Conservation (phyloP, 2,113 vertebrate genomes). For the Limnothrissa miodon region DNA sequence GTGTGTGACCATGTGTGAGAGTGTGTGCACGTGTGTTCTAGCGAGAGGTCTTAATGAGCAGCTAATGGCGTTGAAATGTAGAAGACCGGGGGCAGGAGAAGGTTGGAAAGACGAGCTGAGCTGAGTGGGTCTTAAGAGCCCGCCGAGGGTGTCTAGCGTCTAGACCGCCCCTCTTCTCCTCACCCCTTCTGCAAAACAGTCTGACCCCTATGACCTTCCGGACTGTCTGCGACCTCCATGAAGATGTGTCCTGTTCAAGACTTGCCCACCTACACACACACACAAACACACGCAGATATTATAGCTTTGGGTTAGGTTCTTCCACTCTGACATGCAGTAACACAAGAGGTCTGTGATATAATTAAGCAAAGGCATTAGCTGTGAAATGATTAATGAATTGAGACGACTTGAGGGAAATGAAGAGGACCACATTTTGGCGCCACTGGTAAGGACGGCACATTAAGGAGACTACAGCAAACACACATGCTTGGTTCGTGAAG, state of each 20-base stretch:
- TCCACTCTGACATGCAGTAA: background rate
- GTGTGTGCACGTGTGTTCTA: conserved; percentile 18
- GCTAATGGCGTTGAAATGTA: background rate
- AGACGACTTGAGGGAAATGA: background rate
- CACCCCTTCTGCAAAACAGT: background rate
- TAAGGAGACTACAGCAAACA: background rate
- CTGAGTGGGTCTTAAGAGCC: background rate
- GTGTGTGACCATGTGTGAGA: background rate
- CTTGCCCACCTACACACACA: no score
- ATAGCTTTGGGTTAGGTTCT: background rate
- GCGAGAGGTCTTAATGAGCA: conserved; percentile 2
- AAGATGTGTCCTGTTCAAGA: background rate
- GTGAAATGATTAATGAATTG: background rate
- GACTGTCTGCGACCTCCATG: background rate
- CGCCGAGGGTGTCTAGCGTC: background rate
- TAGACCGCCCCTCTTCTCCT: background rate
- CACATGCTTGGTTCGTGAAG: background rate
- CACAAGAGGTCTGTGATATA: background rate
- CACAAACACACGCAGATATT: no score
- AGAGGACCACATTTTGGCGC: background rate
- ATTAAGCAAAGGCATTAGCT: background rate
- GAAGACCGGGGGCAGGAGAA: background rate
- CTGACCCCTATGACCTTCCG: background rate
- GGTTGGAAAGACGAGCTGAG: background rate
- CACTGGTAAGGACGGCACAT: background rate